phyloP scores from a whole-genome alignment of 1,140 invertebrate genomes.

The Sitophilus oryzae region DNA sequence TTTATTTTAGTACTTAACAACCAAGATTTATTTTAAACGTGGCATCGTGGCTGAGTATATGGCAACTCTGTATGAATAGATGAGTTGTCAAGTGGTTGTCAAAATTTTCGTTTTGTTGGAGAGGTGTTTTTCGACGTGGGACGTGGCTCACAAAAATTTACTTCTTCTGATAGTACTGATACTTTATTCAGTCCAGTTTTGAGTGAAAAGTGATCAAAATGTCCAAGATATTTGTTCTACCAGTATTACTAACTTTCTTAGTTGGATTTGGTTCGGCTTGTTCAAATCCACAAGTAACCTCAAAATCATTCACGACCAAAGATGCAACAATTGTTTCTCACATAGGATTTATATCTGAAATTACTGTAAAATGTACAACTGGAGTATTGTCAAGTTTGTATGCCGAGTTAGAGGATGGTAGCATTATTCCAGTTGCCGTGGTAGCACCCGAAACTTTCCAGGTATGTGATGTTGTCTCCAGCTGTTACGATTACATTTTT shows the following conservation, averaged over 20 bases:
- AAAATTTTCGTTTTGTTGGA: background rate
- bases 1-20: too few relatives aligned
- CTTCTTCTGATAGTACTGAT: background rate
- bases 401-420: conserved; percentile 75
- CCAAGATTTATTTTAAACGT: too few relatives aligned
- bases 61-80: background rate
- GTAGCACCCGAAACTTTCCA: conserved; percentile 72
- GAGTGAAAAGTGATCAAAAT: conserved; percentile 9
- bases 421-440: conserved; percentile 70
- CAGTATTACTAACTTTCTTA: conserved; percentile 6
- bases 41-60: too few relatives aligned
- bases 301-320: conserved; percentile 75
- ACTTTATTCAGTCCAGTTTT: background rate
- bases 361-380: conserved; percentile 60
- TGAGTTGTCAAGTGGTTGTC: conserved; percentile 3
- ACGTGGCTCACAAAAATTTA: background rate
- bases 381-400: conserved; percentile 67
- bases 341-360: conserved; percentile 73
- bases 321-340: conserved; percentile 85
- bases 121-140: conserved; percentile 7
- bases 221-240: conserved; percentile 3
- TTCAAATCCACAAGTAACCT: conserved; percentile 57
- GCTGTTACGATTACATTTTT: too few relatives aligned
- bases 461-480: conserved; percentile 47
- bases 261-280: conserved; percentile 41